These are phyloP conservation scores for Dolichotis patagonum DNA, from an alignment of 2,113 vertebrate species.

Conservation along the genomic window DNA sequence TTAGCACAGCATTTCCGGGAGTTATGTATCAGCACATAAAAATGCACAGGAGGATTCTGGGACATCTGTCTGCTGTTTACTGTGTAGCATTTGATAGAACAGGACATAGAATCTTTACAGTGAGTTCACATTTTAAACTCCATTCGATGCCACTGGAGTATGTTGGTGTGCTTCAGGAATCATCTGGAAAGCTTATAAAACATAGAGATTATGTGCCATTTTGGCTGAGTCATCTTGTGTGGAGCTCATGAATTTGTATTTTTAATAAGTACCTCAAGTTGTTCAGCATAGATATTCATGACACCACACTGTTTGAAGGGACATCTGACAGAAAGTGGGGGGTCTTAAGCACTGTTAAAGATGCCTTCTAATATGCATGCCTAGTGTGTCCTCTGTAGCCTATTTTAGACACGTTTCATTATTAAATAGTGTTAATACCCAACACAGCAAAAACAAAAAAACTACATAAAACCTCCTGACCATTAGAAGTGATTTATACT, in stretches of 20 bases:
- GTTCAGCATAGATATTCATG: neutral
- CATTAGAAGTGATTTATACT: neutral
- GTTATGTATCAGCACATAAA: conserved; percentile 95
- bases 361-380: neutral
- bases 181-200: neutral
- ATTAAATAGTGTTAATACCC: neutral
- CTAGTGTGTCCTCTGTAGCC: neutral
- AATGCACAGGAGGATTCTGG: conserved; percentile 97
- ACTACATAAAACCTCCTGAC: neutral
- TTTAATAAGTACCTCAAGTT: neutral
- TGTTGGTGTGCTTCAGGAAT: neutral
- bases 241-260: neutral
- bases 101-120: conserved; percentile 98
- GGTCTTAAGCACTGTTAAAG: neutral
- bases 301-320: neutral
- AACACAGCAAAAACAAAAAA: neutral
- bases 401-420: neutral
- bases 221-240: neutral
- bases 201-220: neutral
- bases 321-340: neutral
- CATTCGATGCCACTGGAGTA: neutral
- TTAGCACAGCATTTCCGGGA: conserved; percentile 93
- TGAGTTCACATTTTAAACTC: conserved; percentile 86
- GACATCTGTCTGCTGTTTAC: conserved; percentile 99
- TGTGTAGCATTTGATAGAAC: conserved; percentile 98